Conservation (phyloP, 2,113 vertebrate genomes). For the Microtus oregoni region DNA sequence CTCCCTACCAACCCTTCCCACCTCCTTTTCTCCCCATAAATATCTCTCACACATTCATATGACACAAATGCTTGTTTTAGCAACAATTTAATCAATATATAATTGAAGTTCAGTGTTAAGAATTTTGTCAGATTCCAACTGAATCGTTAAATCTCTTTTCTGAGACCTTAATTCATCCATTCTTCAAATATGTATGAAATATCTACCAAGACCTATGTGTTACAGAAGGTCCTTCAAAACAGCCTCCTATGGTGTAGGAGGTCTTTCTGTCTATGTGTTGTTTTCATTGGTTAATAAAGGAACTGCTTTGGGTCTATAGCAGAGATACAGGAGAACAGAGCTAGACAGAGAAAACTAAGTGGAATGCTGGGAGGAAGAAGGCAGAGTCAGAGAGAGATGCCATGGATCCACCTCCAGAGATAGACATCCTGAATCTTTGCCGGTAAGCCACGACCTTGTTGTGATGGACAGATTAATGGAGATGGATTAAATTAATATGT, state of each 20-base stretch:
- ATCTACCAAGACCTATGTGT: neutral
- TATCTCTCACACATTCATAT: neutral
- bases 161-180: neutral
- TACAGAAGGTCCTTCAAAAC: neutral
- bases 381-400: no score
- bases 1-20: neutral
- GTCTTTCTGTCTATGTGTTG: no score
- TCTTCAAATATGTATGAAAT: neutral
- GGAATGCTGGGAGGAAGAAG: no score
- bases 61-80: neutral
- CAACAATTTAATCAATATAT: neutral
- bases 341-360: no score
- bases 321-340: no score
- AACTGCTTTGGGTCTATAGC: no score
- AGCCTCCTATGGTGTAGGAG: neutral
- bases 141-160: slow-evolving; percentile 29
- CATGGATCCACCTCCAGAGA: no score
- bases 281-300: no score
- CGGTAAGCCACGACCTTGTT: no score
- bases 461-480: no score
- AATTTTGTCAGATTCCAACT: slow-evolving; percentile 11
- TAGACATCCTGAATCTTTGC: no score
- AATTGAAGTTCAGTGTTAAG: neutral
- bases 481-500: no score
- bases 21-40: neutral